These are phyloP conservation scores for Poeciliopsis occidentalis DNA, from an alignment of 2,113 vertebrate species.

Conservation along the genomic window DNA sequence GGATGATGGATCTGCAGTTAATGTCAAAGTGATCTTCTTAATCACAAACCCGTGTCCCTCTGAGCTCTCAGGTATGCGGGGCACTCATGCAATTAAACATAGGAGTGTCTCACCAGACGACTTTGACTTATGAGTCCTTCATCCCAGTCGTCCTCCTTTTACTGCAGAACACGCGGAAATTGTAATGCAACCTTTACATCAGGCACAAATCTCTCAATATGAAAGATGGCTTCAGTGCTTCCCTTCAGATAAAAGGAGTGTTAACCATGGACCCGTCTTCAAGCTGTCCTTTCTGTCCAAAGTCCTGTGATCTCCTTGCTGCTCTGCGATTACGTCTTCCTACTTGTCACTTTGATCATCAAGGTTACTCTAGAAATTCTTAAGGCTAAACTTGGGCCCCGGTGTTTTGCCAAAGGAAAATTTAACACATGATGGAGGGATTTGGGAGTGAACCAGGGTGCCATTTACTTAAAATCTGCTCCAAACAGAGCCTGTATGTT, in stretches of 20 bases:
- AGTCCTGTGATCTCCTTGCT: slow-evolving; percentile 1
- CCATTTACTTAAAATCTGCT: neutral
- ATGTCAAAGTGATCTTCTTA: neutral
- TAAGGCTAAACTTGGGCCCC: neutral
- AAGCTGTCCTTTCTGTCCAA: neutral
- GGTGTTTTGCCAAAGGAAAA: neutral
- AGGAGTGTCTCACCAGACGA: neutral
- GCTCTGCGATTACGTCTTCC: neutral
- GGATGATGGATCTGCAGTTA: neutral
- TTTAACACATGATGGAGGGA: neutral
- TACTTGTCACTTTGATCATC: neutral
- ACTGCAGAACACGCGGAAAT: neutral
- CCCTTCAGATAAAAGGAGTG: neutral
- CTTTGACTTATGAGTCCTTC: neutral
- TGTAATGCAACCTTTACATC: neutral
- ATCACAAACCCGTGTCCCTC: neutral
- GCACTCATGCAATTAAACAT: neutral
- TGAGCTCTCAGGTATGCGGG: neutral
- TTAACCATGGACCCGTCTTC: neutral
- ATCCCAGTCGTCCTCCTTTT: neutral
- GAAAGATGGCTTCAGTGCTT: neutral
- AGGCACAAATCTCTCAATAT: slow-evolving; percentile 7
- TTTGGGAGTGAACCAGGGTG: neutral
- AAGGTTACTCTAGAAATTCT: neutral
- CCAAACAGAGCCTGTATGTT: neutral